Conservation (phyloP, 53 echinoderm and acorn worm species). For the Mesocentrotus franciscanus region DNA sequence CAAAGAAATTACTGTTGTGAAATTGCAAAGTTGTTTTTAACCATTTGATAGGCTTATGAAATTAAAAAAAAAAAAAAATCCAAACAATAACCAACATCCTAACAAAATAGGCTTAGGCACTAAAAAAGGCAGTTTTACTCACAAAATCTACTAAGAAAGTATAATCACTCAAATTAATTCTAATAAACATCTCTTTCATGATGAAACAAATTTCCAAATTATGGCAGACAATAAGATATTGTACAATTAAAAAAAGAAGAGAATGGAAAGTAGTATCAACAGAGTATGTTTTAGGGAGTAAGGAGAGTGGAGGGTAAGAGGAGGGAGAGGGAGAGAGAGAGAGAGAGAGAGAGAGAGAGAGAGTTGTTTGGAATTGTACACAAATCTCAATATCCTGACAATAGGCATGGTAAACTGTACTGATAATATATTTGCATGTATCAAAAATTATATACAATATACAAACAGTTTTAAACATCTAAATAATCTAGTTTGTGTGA, state of each 20-base stretch:
- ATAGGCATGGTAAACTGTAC: neutral
- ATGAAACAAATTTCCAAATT: neutral
- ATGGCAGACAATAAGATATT: neutral
- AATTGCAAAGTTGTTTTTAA: neutral
- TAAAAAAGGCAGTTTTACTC: neutral
- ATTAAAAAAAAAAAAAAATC: too few relatives aligned
- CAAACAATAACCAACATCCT: neutral
- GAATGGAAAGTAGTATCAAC: neutral
- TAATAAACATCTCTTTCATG: neutral
- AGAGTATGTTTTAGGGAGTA: neutral
- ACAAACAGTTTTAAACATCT: neutral
- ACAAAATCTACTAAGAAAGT: neutral
- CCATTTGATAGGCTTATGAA: neutral
- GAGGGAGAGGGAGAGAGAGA: neutral
- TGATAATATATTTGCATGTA: neutral
- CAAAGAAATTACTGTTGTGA: neutral
- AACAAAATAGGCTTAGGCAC: neutral
- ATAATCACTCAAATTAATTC: neutral
- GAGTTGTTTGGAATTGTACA: neutral
- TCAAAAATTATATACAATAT: neutral
- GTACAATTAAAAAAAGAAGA: neutral
- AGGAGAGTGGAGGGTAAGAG: neutral
- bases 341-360: constrained; percentile 1
- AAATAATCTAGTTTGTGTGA: neutral
- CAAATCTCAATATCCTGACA: neutral